Evolutionary conservation across 1,140 invertebrate species (phyloP).

Genomic region (Calosoma granatense): DNA sequence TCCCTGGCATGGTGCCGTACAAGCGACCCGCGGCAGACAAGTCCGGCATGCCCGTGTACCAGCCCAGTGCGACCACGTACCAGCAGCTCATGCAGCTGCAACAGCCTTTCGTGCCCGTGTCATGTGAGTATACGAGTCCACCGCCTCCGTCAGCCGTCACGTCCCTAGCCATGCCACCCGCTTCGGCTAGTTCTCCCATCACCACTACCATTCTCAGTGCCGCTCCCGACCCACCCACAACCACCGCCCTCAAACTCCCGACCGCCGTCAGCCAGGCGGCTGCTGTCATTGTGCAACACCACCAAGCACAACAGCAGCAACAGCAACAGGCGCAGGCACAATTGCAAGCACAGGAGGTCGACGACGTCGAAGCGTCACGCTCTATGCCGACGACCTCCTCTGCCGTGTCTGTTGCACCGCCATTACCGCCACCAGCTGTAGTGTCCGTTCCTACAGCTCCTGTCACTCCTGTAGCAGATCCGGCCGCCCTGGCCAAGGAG

Average conservation of each 20-base stretch:
- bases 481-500: conserved; percentile 53
- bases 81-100: conserved; percentile 91
- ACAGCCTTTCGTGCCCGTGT: conserved; percentile 86
- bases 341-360: conserved; percentile 10
- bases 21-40: conserved; percentile 91
- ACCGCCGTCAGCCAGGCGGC: neutral
- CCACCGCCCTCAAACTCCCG: neutral
- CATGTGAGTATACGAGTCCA: conserved; percentile 77
- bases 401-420: conserved; percentile 16
- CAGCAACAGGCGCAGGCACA: neutral
- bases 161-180: conserved; percentile 6
- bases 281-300: no score
- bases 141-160: conserved; percentile 28
- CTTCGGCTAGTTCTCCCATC: conserved; percentile 8
- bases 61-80: conserved; percentile 81
- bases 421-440: conserved; percentile 16
- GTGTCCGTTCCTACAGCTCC: conserved; percentile 19
- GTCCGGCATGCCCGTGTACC: conserved; percentile 90
- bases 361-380: neutral
- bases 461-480: conserved; percentile 32
- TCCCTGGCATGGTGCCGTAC: conserved; percentile 89
- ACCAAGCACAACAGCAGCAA: neutral
- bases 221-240: neutral
- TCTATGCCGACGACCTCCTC: conserved; percentile 8
- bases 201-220: neutral